Percentiles rank a stretch among this genome's conserved stretches.
Evolutionary conservation across 2,113 vertebrate genomes (phyloP).

Genomic region (Paramormyrops kingsleyae): DNA sequence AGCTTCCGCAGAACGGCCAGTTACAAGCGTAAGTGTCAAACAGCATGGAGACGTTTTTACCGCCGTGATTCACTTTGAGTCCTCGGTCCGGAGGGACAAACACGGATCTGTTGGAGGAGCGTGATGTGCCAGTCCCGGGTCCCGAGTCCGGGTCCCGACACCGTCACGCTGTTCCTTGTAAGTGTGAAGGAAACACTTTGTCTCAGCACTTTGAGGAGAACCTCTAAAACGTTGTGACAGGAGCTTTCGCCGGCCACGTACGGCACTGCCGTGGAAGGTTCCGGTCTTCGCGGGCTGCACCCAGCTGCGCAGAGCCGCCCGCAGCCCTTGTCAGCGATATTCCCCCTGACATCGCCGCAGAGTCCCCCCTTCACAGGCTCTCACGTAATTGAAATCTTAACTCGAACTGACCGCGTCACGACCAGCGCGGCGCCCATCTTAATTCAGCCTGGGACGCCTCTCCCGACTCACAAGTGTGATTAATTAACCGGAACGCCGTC

Average conservation of each 20-base stretch:
- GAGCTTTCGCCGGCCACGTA: neutral
- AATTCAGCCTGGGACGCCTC: neutral
- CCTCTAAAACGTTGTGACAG: neutral
- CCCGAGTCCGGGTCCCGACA: neutral
- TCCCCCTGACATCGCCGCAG: neutral
- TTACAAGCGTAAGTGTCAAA: neutral
- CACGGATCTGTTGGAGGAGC: neutral
- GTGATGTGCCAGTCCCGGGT: neutral
- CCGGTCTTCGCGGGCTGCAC: neutral
- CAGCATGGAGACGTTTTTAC: neutral
- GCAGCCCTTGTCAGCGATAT: neutral
- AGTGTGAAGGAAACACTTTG: neutral
- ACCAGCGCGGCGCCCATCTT: neutral
- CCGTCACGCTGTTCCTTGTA: neutral
- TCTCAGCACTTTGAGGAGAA: neutral
- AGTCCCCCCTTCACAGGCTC: neutral
- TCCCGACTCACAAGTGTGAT: slow-evolving; percentile 6
- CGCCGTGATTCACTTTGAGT: neutral
- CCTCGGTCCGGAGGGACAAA: neutral
- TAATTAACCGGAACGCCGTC: slow-evolving; percentile 14
- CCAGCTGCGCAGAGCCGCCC: neutral
- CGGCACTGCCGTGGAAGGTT: neutral
- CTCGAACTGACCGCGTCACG: neutral
- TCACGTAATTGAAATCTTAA: neutral
- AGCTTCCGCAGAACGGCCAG: neutral